Base-by-base conservation (phyloP, 2,888 invertebrate species). In the Adineta ricciae region DNA sequence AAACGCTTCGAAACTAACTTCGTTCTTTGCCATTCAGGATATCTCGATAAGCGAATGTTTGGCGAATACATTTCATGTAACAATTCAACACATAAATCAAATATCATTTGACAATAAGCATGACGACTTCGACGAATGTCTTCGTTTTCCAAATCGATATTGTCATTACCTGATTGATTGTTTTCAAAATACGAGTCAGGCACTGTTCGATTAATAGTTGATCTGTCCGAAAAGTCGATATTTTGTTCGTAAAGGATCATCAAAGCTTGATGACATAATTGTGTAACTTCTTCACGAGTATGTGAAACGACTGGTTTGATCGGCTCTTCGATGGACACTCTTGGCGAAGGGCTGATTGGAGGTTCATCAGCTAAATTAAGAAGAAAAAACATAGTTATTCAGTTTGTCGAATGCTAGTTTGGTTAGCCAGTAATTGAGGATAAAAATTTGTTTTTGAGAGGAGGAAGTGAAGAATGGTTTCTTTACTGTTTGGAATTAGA, bases 81-180 rank as follows among this genome's bases (percentile, higher is more conserved):
- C 4, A 78, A 24, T 78, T 78, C 78, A 78, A 41, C 41, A 78
- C 78, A 78, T 78, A 78, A 78, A 78, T 78, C 78, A 78, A 41
- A 78, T 41, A 78, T 78, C 78, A 78, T 78, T 41, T 2, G 41
- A 41, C 24, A 3, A 41, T 78, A 78, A 41, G 78, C 78, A 78
- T 78, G 78, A n/a, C 24, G 78, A 78, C 78, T 78, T 41, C 41
- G 78, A 24, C 19, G 38, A 64, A 32, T 64, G 19, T 64, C 32
- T 32, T 64, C 64, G 32, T 36, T 64, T 36, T 78, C 78, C n/a
- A n/a, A 8, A n/a, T 78, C 78, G 27, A 16, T 19, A 50, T 50
- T 19, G 14, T 50, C 16, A 50, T 50, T 50, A 9, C 16, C 19
- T 50, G 50, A 50, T 16, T 16, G 19, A 50, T 50, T 19, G 2